A percentile compares a stretch with the other conserved stretches of the same genome.
These are phyloP conservation scores for Prunella strophiata DNA, from an alignment of 2,797 vertebrate species.

Conservation along the genomic window DNA sequence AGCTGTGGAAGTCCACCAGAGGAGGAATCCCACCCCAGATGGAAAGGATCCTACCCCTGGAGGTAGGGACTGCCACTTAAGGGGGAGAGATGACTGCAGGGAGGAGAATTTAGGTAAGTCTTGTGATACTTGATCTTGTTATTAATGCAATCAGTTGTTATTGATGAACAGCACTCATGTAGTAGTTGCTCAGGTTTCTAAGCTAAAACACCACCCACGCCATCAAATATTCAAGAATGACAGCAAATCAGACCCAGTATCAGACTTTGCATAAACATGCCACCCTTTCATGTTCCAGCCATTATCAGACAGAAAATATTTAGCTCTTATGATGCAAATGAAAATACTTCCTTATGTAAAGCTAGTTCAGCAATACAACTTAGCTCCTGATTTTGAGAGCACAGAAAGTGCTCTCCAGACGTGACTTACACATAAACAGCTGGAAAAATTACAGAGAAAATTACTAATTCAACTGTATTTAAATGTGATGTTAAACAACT, in stretches of 20 bases:
- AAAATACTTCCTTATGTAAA: not conserved
- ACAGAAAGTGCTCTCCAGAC: not conserved
- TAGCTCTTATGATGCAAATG: not conserved
- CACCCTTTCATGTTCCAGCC: not conserved
- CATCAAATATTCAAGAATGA: not conserved
- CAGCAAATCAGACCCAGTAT: not conserved
- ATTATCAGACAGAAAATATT: not conserved
- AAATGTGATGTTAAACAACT: constrained; percentile 7
- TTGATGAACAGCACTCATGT: not conserved
- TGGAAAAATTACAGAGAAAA: constrained; percentile 22
- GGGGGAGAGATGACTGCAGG: not conserved
- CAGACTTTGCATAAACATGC: not conserved
- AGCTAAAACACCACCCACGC: not conserved
- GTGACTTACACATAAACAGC: not conserved
- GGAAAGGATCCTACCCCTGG: not conserved
- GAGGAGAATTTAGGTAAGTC: not conserved
- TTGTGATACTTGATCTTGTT: not conserved
- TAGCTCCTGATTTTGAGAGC: not conserved
- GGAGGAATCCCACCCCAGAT: not conserved
- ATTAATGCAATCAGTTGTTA: not conserved
- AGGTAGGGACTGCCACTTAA: not conserved
- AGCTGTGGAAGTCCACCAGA: not conserved
- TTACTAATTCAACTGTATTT: not conserved
- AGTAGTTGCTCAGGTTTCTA: not conserved
- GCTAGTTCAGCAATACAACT: not conserved